These are phyloP conservation scores for Diplodus puntazzo DNA, from an alignment of 2,797 vertebrate genomes.

Conservation along the genomic window DNA sequence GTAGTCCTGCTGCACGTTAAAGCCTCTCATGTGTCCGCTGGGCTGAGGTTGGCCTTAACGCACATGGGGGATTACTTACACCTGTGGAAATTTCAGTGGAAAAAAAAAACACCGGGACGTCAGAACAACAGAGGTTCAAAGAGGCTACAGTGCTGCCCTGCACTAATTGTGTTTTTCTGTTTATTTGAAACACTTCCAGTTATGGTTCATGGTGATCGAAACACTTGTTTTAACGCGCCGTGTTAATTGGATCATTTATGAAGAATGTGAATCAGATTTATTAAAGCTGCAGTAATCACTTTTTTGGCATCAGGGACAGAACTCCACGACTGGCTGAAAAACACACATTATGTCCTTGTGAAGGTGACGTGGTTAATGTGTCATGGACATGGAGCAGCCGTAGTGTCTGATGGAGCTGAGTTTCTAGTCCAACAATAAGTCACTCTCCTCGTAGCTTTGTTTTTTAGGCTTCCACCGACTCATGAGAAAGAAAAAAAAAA, in stretches of 20 bases:
- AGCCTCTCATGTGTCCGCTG: slow-evolving; percentile 59
- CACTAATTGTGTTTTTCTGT: neutral
- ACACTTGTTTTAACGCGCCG: no score
- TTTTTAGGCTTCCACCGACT: no score
- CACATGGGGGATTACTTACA: slow-evolving; percentile 37
- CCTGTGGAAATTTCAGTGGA: slow-evolving; percentile 31
- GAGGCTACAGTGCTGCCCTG: neutral
- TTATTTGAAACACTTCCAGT: neutral
- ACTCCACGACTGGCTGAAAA: no score
- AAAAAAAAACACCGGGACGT: slow-evolving; percentile 9
- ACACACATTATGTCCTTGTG: neutral
- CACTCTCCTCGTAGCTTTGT: no score
- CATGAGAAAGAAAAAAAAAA: no score
- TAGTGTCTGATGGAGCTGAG: neutral
- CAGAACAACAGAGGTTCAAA: neutral
- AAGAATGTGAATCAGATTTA: neutral
- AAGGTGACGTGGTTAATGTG: neutral
- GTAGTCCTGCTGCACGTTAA: slow-evolving; percentile 56
- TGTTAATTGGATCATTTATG: neutral
- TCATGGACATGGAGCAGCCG: neutral
- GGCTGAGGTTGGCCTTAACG: slow-evolving; percentile 42
- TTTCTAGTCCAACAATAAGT: neutral
- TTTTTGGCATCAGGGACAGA: neutral
- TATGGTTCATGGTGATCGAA: neutral
- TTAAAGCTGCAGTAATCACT: neutral